phyloP scores from a whole-genome alignment of 2,888 invertebrate species.

The Diloba caeruleocephala region DNA sequence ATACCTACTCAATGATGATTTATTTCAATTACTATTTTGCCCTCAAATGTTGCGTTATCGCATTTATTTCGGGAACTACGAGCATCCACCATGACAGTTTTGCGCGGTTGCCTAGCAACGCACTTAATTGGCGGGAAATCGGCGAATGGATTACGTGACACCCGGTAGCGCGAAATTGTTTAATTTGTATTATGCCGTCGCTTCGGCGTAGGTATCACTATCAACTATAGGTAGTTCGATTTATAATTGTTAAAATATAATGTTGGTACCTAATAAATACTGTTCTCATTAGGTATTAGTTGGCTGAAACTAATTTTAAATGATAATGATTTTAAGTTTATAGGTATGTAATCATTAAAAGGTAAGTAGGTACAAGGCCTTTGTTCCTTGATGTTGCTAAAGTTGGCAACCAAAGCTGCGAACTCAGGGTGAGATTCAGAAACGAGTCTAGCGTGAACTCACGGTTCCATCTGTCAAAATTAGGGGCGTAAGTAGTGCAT shows the following conservation, averaged over 20 bases:
- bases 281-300: not conserved
- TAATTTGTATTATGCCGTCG: conserved; percentile 44
- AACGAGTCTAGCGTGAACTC: too few relatives aligned
- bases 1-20: too few relatives aligned
- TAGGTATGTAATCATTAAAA: too few relatives aligned
- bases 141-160: conserved; percentile 70
- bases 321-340: too few relatives aligned
- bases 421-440: too few relatives aligned
- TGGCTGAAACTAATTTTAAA: not conserved
- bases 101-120: conserved; percentile 73
- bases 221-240: conserved; percentile 17
- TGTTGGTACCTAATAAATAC: conserved; percentile 5
- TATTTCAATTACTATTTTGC: too few relatives aligned
- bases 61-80: conserved; percentile 20
- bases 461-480: too few relatives aligned
- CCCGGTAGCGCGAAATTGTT: conserved; percentile 46
- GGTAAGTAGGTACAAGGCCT: too few relatives aligned
- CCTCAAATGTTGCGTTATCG: too few relatives aligned
- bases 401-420: too few relatives aligned
- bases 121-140: conserved; percentile 80
- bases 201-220: conserved; percentile 32
- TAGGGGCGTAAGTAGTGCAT: too few relatives aligned
- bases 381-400: too few relatives aligned
- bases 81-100: conserved; percentile 68
- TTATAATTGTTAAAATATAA: conserved; percentile 10